A percentile compares a stretch with the other conserved stretches of the same genome.
These are phyloP conservation scores for Lepidurus arcticus DNA, from an alignment of 1,140 invertebrate genomes.

Conservation along the genomic window DNA sequence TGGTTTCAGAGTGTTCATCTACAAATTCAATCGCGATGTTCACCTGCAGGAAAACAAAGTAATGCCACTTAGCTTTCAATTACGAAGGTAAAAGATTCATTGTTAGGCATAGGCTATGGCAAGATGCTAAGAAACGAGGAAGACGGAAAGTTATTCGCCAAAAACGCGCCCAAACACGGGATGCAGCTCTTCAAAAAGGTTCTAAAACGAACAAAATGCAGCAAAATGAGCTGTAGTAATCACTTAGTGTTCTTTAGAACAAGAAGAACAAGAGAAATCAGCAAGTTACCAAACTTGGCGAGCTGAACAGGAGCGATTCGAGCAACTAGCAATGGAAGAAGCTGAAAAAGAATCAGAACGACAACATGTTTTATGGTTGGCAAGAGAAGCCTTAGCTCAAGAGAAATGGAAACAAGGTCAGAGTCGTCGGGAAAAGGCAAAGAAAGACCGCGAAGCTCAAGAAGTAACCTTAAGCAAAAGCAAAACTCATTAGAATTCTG, in stretches of 20 bases:
- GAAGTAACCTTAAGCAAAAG: not conserved
- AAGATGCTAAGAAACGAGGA: not conserved
- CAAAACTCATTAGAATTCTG: not conserved
- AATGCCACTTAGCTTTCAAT: not conserved
- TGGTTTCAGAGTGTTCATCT: not conserved
- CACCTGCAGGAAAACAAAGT: not conserved
- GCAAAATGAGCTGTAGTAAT: not conserved
- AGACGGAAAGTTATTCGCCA: not conserved
- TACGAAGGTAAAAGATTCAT: not conserved
- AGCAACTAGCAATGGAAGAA: slow-evolving; percentile 22
- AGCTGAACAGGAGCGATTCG: slow-evolving; percentile 1
- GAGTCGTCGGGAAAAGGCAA: not conserved
- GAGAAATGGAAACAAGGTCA: not conserved
- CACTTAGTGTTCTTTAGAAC: not conserved
- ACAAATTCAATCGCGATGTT: not conserved
- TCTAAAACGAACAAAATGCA: not conserved
- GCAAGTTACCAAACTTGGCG: slow-evolving; percentile 10
- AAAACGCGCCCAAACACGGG: not conserved
- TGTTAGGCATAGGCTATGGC: not conserved
- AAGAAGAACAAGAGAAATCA: not conserved
- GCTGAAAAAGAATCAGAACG: not conserved
- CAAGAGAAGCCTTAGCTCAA: slow-evolving; percentile 20
- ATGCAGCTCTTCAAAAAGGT: not conserved
- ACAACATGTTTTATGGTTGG: slow-evolving; percentile 20
- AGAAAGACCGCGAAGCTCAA: slow-evolving; percentile 15